Evolutionary conservation across 2,797 vertebrate species (phyloP).

Genomic region (Neoniphon sammara): DNA sequence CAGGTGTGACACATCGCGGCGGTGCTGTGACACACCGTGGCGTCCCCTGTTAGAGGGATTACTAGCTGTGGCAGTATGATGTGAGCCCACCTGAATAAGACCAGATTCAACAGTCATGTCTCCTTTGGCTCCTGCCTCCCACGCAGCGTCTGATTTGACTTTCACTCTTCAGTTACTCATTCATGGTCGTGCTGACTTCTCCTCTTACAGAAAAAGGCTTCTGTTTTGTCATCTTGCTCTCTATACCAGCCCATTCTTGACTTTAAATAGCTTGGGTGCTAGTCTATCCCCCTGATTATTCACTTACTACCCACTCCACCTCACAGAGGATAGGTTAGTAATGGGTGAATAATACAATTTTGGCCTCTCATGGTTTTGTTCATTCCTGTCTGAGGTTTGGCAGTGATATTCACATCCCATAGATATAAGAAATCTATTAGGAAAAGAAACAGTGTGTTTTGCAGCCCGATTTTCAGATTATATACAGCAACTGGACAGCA

Average conservation of each 20-base stretch:
- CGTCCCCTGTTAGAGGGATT: slow-evolving; percentile 46
- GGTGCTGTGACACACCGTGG: slow-evolving; percentile 16
- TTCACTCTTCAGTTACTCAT: slow-evolving; percentile 25
- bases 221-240: slow-evolving; percentile 4
- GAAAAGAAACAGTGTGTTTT: neutral
- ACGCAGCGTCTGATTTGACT: slow-evolving; percentile 38
- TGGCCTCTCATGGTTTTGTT: neutral
- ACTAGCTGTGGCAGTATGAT: slow-evolving; percentile 36
- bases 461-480: neutral
- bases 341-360: slow-evolving; percentile 20
- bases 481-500: neutral
- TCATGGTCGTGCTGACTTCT: slow-evolving; percentile 39
- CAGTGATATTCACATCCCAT: neutral
- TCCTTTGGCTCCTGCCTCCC: slow-evolving; percentile 55
- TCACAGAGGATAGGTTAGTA: slow-evolving; percentile 5
- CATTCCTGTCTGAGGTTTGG: slow-evolving; percentile 21
- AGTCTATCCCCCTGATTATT: slow-evolving; percentile 31
- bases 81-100: slow-evolving; percentile 53
- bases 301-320: slow-evolving; percentile 35
- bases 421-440: neutral
- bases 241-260: slow-evolving; percentile 41
- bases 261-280: slow-evolving; percentile 36
- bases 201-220: neutral
- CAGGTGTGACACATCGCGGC: slow-evolving; percentile 44
- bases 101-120: slow-evolving; percentile 43